Evolutionary conservation across 2,797 vertebrate genomes (phyloP), one percentile per base, ranked within the genome.

Genomic region (Chelidonichthys spinosus): DNA sequence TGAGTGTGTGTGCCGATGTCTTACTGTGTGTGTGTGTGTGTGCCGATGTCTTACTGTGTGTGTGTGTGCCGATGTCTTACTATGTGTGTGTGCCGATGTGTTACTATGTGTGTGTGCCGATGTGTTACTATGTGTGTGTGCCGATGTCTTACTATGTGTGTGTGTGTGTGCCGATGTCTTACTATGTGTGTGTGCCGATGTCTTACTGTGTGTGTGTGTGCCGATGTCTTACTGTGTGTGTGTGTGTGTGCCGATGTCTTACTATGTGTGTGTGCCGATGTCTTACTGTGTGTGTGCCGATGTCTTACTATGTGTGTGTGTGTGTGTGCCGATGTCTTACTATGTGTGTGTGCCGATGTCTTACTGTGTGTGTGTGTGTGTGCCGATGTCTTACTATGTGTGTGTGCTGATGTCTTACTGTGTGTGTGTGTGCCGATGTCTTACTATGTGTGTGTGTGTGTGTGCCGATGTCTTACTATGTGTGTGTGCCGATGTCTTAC

Each of bases 1-100:
- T 76, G 69, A 43, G 52, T 63, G 39, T 53, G 8, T 72, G 47
- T 49, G 40, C 72, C 43, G 61, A 32, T 37, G 14, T 40, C n/a
- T n/a, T n/a, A n/a, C n/a, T n/a, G n/a, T n/a, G n/a, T n/a, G n/a
- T n/a, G n/a, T n/a, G n/a, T n/a, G n/a, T n/a, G 14, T 25, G 39
- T 54, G 40, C 10, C 2, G 35, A 11, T 13, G n/a, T 73, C 11
- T 43, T 40, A 9, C 11, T 44, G 54, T 54, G 40, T 39, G 46
- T 54, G 61, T 43, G 44, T 18, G n/a, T 75, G 14, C n/a, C n/a
- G n/a, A n/a, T n/a, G n/a, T n/a, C n/a, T n/a, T n/a, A n/a, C n/a
- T n/a, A n/a, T n/a, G n/a, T 25, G 39, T 54, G 46, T 11, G 43
- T 35, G 13, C 10, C 2, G 35, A 11, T 13, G n/a, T 73, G 8